Conservation (phyloP, 2,888 invertebrate species). For the Campaea margaritaria region DNA sequence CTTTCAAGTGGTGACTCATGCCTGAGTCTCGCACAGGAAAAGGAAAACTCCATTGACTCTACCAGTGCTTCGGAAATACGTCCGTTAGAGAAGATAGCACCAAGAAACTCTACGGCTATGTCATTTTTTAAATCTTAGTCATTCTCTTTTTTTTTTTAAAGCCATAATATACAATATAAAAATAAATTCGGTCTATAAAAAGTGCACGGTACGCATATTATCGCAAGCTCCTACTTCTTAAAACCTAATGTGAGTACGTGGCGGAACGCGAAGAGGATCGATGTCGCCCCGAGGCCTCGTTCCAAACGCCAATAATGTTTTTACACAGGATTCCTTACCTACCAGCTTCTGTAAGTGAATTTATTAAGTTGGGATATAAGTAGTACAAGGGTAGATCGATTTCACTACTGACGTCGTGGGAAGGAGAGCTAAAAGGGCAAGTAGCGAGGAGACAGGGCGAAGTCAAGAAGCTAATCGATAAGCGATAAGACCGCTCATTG, state of each 20-base stretch:
- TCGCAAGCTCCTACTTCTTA: conserved; percentile 40
- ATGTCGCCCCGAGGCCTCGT: conserved; percentile 82
- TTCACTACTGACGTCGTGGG: conserved; percentile 20
- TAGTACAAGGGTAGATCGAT: conserved; percentile 20
- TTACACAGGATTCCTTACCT: conserved; percentile 67
- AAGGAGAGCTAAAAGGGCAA: conserved; percentile 2
- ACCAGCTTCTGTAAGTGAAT: conserved; percentile 65
- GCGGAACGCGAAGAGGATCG: conserved; percentile 67
- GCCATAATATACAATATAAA: too few relatives aligned
- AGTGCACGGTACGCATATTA: background rate
- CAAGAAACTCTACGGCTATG: too few relatives aligned
- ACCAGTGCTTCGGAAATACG: too few relatives aligned
- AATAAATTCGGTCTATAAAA: too few relatives aligned
- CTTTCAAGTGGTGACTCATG: too few relatives aligned
- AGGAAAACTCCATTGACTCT: too few relatives aligned
- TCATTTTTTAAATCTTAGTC: too few relatives aligned
- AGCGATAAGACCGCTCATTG: too few relatives aligned
- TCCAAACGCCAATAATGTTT: conserved; percentile 78
- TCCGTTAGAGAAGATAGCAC: too few relatives aligned
- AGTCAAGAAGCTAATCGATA: background rate
- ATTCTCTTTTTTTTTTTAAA: too few relatives aligned
- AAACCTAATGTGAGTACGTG: conserved; percentile 42
- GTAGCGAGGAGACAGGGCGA: background rate
- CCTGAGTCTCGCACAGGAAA: too few relatives aligned
- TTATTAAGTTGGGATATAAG: conserved; percentile 53